These are phyloP conservation scores for Atethmia centrago DNA, from an alignment of 2,888 invertebrate species.

Conservation along the genomic window DNA sequence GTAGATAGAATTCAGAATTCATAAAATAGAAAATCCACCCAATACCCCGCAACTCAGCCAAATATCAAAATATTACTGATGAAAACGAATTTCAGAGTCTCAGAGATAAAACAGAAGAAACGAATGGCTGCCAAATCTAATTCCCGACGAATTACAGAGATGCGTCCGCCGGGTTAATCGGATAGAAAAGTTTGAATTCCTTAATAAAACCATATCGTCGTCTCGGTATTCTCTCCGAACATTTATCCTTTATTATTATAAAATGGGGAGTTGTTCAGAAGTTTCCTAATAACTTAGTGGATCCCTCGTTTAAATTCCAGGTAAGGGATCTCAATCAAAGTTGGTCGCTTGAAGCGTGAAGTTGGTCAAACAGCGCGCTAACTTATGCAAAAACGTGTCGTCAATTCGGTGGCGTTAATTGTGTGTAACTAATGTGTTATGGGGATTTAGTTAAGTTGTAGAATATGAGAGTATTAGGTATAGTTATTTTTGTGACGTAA, in stretches of 20 bases:
- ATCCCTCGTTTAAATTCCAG: constrained; percentile 82
- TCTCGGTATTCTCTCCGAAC: constrained; percentile 61
- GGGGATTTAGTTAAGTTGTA: neutral
- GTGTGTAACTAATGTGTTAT: constrained; percentile 57
- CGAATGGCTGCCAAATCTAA: constrained; percentile 51
- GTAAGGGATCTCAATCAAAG: constrained; percentile 85
- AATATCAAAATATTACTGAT: constrained; percentile 44
- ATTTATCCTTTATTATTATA: constrained; percentile 81
- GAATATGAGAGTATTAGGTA: neutral
- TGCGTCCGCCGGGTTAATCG: constrained; percentile 63
- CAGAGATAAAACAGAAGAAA: constrained; percentile 49
- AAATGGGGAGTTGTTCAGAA: constrained; percentile 79
- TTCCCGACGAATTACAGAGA: constrained; percentile 58
- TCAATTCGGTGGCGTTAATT: constrained; percentile 52
- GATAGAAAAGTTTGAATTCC: constrained; percentile 70
- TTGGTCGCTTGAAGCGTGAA: constrained; percentile 78
- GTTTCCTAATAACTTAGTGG: constrained; percentile 82
- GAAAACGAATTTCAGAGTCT: constrained; percentile 38
- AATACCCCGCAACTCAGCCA: constrained; percentile 22
- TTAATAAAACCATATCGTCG: constrained; percentile 71
- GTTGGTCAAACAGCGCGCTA: constrained; percentile 77
- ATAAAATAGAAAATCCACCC: constrained; percentile 12
- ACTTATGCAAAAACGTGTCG: constrained; percentile 73
- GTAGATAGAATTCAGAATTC: constrained; percentile 4
- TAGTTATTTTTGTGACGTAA: neutral